A percentile compares a stretch with the other conserved stretches of the same genome.
Evolutionary conservation across 2,888 invertebrate genomes (phyloP).

Genomic region (Iselma pallidipennis): DNA sequence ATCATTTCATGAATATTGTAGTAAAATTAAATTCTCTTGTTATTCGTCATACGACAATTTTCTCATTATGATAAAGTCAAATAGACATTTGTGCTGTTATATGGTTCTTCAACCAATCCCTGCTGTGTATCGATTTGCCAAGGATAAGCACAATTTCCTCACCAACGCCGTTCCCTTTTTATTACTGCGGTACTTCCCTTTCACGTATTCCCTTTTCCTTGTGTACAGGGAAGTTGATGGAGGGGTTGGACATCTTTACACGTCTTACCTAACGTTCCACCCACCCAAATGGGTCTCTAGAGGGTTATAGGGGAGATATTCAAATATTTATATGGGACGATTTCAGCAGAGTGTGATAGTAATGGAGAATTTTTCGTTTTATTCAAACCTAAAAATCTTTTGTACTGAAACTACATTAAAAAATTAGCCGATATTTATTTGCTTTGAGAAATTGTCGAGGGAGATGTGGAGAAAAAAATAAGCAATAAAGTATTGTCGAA

Average conservation of each 20-base stretch:
- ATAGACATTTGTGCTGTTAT: neutral
- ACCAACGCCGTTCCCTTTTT: slow-evolving; percentile 27
- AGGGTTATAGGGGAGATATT: slow-evolving; percentile 28
- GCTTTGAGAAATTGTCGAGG: too few species aligned
- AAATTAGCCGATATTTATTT: too few species aligned
- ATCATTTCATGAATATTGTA: neutral
- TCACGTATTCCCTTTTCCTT: slow-evolving; percentile 19
- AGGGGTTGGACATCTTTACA: slow-evolving; percentile 20
- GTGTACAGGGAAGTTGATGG: slow-evolving; percentile 4
- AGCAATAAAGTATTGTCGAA: too few species aligned
- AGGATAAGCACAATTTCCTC: slow-evolving; percentile 24
- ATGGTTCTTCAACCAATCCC: neutral
- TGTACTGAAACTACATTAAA: too few species aligned
- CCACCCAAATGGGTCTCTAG: slow-evolving; percentile 22
- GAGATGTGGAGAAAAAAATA: too few species aligned
- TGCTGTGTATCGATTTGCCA: slow-evolving; percentile 25
- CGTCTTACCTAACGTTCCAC: slow-evolving; percentile 19
- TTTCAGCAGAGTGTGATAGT: neutral
- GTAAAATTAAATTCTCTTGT: neutral
- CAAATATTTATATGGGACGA: slow-evolving; percentile 31
- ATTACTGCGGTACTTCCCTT: slow-evolving; percentile 28
- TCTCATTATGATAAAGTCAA: neutral
- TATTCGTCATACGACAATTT: neutral
- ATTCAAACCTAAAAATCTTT: too few species aligned
- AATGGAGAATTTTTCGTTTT: slow-evolving; percentile 1